A percentile compares a stretch with the other conserved stretches of the same genome.
These are phyloP conservation scores for Hermatobates lingyangjiaoensis DNA, from an alignment of 1,140 invertebrate genomes.

Conservation along the genomic window DNA sequence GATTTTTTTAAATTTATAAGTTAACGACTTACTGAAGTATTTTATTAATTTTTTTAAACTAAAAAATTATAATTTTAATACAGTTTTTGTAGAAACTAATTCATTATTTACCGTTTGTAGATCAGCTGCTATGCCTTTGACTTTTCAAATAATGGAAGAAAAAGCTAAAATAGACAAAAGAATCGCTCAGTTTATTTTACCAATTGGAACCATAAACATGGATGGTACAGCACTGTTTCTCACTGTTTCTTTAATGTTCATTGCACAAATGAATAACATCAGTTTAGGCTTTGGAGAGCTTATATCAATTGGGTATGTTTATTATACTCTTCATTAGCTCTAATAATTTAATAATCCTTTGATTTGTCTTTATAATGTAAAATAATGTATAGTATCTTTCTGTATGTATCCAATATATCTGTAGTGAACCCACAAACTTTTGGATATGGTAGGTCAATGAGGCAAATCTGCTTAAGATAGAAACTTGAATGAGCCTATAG, in stretches of 20 bases:
- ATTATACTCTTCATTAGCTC: neutral
- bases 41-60: neutral
- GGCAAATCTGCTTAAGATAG: no score
- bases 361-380: no score
- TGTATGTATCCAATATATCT: no score
- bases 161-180: constrained; percentile 72
- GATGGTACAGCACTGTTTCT: constrained; percentile 87
- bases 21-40: neutral
- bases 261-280: constrained; percentile 79
- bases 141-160: constrained; percentile 84
- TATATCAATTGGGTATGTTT: constrained; percentile 55
- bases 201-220: constrained; percentile 85
- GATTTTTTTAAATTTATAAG: neutral
- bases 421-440: no score
- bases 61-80: neutral
- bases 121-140: constrained; percentile 83
- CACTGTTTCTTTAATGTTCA: constrained; percentile 71
- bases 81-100: neutral
- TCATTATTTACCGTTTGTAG: constrained; percentile 30
- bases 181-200: constrained; percentile 77
- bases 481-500: no score
- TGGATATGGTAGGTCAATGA: no score
- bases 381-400: no score
- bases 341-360: no score
- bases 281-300: constrained; percentile 55